Evolutionary conservation across 30 jellyfish, hydroid and myxozoan species (phyloP).

Genomic region (Hydra vulgaris): DNA sequence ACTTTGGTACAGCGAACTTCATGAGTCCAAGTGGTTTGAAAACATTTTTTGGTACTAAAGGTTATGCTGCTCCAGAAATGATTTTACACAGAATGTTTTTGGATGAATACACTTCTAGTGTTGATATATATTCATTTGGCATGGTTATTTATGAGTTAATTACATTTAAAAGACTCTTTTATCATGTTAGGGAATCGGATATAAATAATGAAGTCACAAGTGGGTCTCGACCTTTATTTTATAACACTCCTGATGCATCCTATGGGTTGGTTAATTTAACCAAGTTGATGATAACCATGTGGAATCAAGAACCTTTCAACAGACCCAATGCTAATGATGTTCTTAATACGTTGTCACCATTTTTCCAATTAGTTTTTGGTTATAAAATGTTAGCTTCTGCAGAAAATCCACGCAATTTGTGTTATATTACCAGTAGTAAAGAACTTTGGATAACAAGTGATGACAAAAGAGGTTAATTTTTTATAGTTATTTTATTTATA

Average conservation of each 20-base stretch:
- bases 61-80: constrained; percentile 85
- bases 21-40: constrained; percentile 62
- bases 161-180: constrained; percentile 62
- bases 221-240: constrained; percentile 66
- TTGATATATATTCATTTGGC: constrained; percentile 80
- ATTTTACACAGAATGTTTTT: constrained; percentile 33
- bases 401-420: constrained; percentile 55
- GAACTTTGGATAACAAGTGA: constrained; percentile 81
- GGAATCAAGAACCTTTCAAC: constrained; percentile 57
- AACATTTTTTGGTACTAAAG: constrained; percentile 49
- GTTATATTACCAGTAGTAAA: constrained; percentile 24
- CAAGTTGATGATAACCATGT: constrained; percentile 46
- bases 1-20: constrained; percentile 94
- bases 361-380: constrained; percentile 53
- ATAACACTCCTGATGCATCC: constrained; percentile 29
- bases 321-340: constrained; percentile 63
- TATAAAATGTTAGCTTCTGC: constrained; percentile 20
- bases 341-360: constrained; percentile 32
- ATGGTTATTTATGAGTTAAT: constrained; percentile 67
- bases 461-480: constrained; percentile 23
- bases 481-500: too few species aligned
- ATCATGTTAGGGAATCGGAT: constrained; percentile 21
- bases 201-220: constrained; percentile 34
- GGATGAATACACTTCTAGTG: constrained; percentile 74
- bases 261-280: constrained; percentile 58